Base-by-base conservation (phyloP, 1,140 invertebrate genomes). In the Drosophila busckii region DNA sequence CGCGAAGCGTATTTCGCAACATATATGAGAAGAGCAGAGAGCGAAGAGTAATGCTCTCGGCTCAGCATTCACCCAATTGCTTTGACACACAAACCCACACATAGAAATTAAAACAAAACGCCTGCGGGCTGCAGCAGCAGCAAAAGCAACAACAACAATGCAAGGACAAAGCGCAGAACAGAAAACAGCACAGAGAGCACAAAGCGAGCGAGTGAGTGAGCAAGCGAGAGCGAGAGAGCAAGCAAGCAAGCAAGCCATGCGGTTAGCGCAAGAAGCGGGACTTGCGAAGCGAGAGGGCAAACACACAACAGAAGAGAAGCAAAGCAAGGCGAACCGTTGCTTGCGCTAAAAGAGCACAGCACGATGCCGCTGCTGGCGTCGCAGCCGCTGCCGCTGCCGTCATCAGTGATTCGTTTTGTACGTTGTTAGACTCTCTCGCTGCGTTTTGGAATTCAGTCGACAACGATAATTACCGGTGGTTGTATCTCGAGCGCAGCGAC, bases 401-500 rank as follows among this genome's bases (percentile, higher is more conserved):
- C 32, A 52, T 56, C 75, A 75, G 60, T 62, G 68, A 73, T 76
- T 85, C 82, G 82, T 76, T 80, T 78, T 64, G 80, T 66, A 70
- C 63, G 82, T 71, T 82, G 76, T 78, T 83, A 76, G 78, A 78
- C 68, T 73, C 83, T 85, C 83, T 85, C 71, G 83, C 71, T 82
- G 71, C 83, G 71, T 85, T 85, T 85, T 75, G 83, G 73, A 83
- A 85, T 85, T 86, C 84, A 86, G 76, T 86, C 84, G 70, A 66
- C 70, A 85, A 82, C 70, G 70, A 86, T 86, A 86, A 86, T 86
- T 86, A 86, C 80, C 75, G 83, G 71, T 86, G 83, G 84, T 83
- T 84, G 70, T 86, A 86, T 80, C 84, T 70, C 62, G 50, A 70
- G 75, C 75, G 76, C 70, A 69, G 68, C 69, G 67, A 71, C 75